Evolutionary conservation across 2,113 vertebrate species (phyloP), one percentile per base, ranked within the genome.

Genomic region (Ondatra zibethicus): DNA sequence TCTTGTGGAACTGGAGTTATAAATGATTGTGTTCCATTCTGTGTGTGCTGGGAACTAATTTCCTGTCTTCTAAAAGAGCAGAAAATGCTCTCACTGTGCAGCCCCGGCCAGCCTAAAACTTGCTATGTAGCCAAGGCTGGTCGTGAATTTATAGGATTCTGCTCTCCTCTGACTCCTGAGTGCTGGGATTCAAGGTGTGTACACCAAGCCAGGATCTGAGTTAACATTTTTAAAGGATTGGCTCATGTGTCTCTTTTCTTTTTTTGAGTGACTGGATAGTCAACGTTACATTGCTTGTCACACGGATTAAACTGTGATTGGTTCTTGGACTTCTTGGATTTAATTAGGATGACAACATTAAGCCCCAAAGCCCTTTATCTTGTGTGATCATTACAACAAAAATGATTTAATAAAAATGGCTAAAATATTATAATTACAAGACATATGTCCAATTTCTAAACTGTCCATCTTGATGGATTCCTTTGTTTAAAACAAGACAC

Each of bases 401-500:
- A 90, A 45, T 39, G 39, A 84, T 52, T 63, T 45, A 91, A 93
- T 89, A 68, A 42, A 91, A 70, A 45, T 31, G 13, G 55, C 7
- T 87, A 65, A 61, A 76, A 72, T 0, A 0, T 61, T 80, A 55
- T 45, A 42, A 39, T 88, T 94, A 36, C 88, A 92, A 29, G 10
- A 42, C 12, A 39, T 4, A 88, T 72, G 9, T 80, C 50, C 21
- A 81, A 91, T 68, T 94, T 92, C 39, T 47, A 93, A 88, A 81
- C 21, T 90, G n/a, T n/a, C n/a, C n/a, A n/a, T n/a, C n/a, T n/a
- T n/a, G n/a, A n/a, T n/a, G n/a, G n/a, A n/a, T n/a, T n/a, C n/a
- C n/a, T n/a, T n/a, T 94, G 84, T 85, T 16, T 52, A 39, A 91
- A 97, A 92, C n/a, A 58, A 76, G 66, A 82, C 45, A 76, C 25